Evolutionary conservation across 1,140 invertebrate genomes (phyloP), one percentile per base, ranked within the genome.

Genomic region (Aphelenchoides besseyi): DNA sequence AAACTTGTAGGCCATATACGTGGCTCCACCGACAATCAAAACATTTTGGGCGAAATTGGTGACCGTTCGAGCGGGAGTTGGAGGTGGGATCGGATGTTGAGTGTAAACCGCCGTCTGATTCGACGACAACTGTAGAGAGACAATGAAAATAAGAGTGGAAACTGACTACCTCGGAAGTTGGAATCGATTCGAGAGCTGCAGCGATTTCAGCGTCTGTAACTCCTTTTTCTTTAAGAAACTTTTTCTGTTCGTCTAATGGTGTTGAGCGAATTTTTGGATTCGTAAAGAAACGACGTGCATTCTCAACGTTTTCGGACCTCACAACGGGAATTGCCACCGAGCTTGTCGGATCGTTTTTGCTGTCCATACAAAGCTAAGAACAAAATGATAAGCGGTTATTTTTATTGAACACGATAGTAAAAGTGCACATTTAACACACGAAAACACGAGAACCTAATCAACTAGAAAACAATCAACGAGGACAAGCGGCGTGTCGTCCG

Each of bases 401-500:
- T n/a, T 28, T 37, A 70, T 18, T 2, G 8, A 69, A n/a, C 16
- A 16, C 18, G 8, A 36, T 33, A 23, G 57, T 26, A 1, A 1
- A 55, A 69, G 18, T 26, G 67, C 5, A 70, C 69, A 26, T 23
- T n/a, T 69, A 69, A 28, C 3, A 68, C 12, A 36, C 28, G 3
- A 69, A 67, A 28, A 67, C 57, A 29, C 29, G 57, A 28, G 28
- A 61, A 48, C 33, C 35, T 66, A 66, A 12, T 57, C 18, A 52
- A 52, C 5, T 18, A 67, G 23, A 67, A 18, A 36, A 12, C 12
- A 69, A 70, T 74, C 62, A 76, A 28, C 75, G 77, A 1, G 69
- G 78, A 35, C 76, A 78, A 29, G 63, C 70, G 29, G 78, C 77
- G 61, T 78, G 78, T 29, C 81, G 28, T 48, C 92, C 92, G 32